These are phyloP conservation scores for Thryonomys swinderianus DNA, from an alignment of 2,113 vertebrate genomes.

Conservation along the genomic window DNA sequence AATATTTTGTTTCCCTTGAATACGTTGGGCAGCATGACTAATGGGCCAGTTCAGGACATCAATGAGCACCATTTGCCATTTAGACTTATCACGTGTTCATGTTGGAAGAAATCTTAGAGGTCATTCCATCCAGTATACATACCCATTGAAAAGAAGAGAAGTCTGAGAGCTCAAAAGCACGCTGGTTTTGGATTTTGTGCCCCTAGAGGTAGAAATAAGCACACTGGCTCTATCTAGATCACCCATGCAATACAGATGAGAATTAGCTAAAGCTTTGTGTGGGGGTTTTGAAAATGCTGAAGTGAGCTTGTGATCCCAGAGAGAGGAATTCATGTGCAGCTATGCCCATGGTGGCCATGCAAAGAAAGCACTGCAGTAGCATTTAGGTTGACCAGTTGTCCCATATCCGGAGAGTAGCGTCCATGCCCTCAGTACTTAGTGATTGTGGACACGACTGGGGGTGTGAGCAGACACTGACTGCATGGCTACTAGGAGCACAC, in stretches of 20 bases:
- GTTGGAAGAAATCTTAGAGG: neutral
- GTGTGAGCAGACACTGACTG: rapidly evolving
- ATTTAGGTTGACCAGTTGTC: neutral
- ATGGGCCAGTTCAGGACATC: neutral
- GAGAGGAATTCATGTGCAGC: neutral
- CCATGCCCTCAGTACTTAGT: rapidly evolving
- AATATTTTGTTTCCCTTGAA: conserved; percentile 38
- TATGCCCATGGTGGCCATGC: neutral
- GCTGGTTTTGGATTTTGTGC: neutral
- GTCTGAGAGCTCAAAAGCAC: neutral
- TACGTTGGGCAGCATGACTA: neutral
- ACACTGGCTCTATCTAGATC: no score
- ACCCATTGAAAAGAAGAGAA: neutral
- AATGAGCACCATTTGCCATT: neutral
- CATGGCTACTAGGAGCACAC: rapidly evolving
- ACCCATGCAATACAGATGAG: neutral
- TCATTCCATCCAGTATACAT: rapidly evolving
- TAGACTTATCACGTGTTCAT: rapidly evolving
- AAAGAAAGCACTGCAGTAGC: rapidly evolving
- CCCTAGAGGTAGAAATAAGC: neutral
- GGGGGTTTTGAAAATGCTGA: neutral
- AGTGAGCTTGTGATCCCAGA: neutral
- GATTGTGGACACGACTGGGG: rapidly evolving
- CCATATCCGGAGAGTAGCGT: neutral
- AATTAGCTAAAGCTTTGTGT: neutral